Percentiles rank a stretch among this genome's conserved stretches.
These are phyloP conservation scores for Cebidichthys violaceus DNA, from an alignment of 2,113 vertebrate genomes.

Conservation along the genomic window DNA sequence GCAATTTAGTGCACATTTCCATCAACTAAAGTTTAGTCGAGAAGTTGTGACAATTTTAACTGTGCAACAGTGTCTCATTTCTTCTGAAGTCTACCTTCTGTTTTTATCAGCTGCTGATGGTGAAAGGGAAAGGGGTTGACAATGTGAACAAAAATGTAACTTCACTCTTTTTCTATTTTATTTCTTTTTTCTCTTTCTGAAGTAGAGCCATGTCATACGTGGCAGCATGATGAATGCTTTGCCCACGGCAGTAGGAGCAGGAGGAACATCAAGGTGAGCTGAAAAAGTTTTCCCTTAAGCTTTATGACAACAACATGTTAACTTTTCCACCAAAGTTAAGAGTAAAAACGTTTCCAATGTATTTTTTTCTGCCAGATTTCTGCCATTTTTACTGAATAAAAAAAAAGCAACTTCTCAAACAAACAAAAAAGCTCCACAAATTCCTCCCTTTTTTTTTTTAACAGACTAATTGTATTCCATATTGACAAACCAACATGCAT, in stretches of 20 bases:
- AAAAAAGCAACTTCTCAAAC: no score
- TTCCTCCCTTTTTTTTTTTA: background rate
- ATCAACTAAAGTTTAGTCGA: background rate
- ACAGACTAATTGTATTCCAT: background rate
- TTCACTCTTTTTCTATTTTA: background rate
- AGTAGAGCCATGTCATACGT: background rate
- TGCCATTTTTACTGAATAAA: background rate
- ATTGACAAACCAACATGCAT: background rate
- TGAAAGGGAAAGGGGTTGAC: background rate
- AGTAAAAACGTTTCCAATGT: background rate
- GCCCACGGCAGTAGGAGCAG: background rate
- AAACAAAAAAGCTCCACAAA: background rate
- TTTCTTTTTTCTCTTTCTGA: background rate
- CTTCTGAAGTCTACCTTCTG: background rate
- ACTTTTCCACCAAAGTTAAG: background rate
- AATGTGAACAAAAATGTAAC: background rate
- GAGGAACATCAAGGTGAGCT: background rate
- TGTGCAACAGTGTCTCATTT: background rate
- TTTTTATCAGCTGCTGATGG: slow-evolving; percentile 17
- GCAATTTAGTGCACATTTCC: background rate
- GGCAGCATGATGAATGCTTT: background rate
- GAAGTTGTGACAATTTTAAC: background rate
- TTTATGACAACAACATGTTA: background rate
- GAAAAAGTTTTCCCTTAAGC: background rate
- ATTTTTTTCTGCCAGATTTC: background rate